Conservation (phyloP, 37 sponge, comb jelly and placozoan genomes). For the Petrosia ficiformis region DNA sequence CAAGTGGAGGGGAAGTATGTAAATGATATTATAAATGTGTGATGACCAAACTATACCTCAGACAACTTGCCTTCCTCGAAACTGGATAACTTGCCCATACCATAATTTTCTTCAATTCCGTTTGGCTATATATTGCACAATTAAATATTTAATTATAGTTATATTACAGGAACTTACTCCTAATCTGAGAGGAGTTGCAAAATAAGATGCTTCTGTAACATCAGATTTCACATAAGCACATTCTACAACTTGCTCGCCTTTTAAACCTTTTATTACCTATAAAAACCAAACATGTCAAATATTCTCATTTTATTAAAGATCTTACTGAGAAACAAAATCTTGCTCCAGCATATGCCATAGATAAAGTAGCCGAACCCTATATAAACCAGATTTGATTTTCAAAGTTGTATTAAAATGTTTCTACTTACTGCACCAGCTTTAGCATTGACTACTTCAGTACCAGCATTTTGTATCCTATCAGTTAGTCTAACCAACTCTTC, state of each 20-base stretch:
- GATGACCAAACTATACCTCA: too few relatives aligned
- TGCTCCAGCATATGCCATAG: slow-evolving; percentile 99
- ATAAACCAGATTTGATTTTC: background rate
- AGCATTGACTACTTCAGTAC: slow-evolving; percentile 99
- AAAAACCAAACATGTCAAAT: background rate
- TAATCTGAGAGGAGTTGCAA: slow-evolving; percentile 86
- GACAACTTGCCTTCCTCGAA: slow-evolving; percentile 82
- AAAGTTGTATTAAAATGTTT: background rate
- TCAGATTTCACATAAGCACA: slow-evolving; percentile 92
- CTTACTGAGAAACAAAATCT: slow-evolving; percentile 70
- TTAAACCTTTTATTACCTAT: slow-evolving; percentile 73
- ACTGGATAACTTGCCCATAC: slow-evolving; percentile 78
- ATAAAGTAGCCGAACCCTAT: slow-evolving; percentile 97
- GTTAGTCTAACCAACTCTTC: slow-evolving; percentile 85
- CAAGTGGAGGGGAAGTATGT: too few relatives aligned
- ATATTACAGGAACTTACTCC: slow-evolving; percentile 51
- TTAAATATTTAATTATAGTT: background rate
- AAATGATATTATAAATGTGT: too few relatives aligned
- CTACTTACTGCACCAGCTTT: slow-evolving; percentile 94
- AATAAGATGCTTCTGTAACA: slow-evolving; percentile 85
- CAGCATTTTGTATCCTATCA: slow-evolving; percentile 96
- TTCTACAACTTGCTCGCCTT: slow-evolving; percentile 83
- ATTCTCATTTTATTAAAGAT: background rate
- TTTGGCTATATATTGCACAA: slow-evolving; percentile 25
- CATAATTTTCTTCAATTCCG: slow-evolving; percentile 82